Evolutionary conservation across 2,113 vertebrate species (phyloP).

Genomic region (Apus apus): DNA sequence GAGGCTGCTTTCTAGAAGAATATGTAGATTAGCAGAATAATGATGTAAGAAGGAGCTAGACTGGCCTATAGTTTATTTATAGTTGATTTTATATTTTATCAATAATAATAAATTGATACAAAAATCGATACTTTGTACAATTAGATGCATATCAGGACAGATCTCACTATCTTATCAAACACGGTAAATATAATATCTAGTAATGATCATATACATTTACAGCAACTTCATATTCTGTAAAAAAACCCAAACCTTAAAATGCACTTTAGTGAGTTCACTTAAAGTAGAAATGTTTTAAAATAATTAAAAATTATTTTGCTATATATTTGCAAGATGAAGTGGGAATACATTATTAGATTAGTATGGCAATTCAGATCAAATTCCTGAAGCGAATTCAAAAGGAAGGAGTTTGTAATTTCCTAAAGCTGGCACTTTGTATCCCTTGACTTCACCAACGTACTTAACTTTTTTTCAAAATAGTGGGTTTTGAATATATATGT

Average conservation of each 20-base stretch:
- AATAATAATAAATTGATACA: neutral
- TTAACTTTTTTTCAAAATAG: neutral
- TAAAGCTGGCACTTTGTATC: neutral
- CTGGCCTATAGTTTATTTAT: neutral
- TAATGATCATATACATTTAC: neutral
- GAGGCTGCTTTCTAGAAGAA: neutral
- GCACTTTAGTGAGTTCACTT: neutral
- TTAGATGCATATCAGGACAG: neutral
- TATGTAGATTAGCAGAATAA: neutral
- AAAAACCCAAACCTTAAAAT: neutral
- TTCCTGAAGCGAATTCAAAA: neutral
- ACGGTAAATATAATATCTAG: neutral
- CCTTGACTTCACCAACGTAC: neutral
- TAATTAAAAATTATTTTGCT: neutral
- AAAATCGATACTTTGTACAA: neutral
- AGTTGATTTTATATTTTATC: neutral
- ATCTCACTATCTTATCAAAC: neutral
- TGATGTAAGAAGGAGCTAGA: neutral
- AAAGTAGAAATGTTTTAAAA: neutral
- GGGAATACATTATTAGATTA: neutral
- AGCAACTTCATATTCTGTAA: neutral
- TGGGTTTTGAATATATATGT: neutral
- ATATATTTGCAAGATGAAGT: neutral
- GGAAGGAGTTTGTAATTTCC: neutral
- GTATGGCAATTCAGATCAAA: neutral